Base-by-base conservation (phyloP, 2,888 invertebrate genomes). In the Pachycephus smyrnensis region DNA sequence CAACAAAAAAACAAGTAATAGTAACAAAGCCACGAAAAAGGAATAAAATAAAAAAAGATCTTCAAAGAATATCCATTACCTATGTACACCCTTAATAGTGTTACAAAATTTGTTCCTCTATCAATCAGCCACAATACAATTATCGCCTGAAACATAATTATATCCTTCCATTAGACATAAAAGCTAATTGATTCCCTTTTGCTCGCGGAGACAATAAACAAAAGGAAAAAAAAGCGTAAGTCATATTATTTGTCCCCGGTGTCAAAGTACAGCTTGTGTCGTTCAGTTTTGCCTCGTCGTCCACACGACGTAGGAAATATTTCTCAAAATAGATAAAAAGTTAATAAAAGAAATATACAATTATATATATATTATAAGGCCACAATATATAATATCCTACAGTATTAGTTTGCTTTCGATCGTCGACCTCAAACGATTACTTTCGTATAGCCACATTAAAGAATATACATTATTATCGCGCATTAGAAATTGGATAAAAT, bases 131-230 rank as follows among this genome's bases (percentile, higher is more conserved):
- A 87, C 86, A 87, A 87, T 87, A 83, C 87, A 85, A 89, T 88
- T 90, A 90, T 84, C 87, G 88, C 89, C 90, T 91, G 91, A 89
- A 91, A 91, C 90, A 91, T 87, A 91, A 89, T 89, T 86, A 84
- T 84, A 81, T 82, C 74, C 74, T 30, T 69, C 15, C 9, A 76
- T 78, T 78, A 76, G 76, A 78, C 55, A 78, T 23, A 55, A 23
- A 55, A 75, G 80, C 76, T 77, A 77, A 78, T 81, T 76, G 36
- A 77, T 76, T 77, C 40, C 75, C 75, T 75, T 76, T 80, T 36
- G 69, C 76, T 32, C n/a, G 36, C 40, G 81, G 73, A 84, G 76
- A 82, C 75, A 84, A 80, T 81, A 79, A 75, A 83, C 73, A 82
- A 80, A 82, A 82, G 75, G 81, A 83, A 82, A 77, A 86, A 85